These are phyloP conservation scores for Gallinago paraguaiae DNA, from an alignment of 2,113 vertebrate species.

Conservation along the genomic window DNA sequence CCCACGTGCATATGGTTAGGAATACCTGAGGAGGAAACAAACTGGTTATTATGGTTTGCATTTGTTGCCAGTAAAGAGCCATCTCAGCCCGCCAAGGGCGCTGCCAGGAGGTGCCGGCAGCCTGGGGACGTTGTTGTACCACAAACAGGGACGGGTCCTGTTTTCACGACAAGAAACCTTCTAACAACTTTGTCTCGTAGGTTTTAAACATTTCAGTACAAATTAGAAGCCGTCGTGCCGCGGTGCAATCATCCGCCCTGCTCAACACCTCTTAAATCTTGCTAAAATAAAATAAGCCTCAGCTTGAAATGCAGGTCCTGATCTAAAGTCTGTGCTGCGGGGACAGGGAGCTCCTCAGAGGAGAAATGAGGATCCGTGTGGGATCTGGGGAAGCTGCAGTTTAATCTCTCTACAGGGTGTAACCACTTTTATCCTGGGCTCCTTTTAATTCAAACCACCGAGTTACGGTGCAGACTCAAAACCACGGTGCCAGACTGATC, in stretches of 20 bases:
- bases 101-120: background rate
- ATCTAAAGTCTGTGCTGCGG: background rate
- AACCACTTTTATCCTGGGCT: background rate
- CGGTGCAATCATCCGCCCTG: accelerated
- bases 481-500: background rate
- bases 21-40: constrained; percentile 74
- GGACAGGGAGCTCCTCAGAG: background rate
- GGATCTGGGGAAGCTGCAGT: background rate
- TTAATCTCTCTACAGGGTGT: background rate
- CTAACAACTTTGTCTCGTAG: background rate
- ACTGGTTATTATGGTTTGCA: background rate
- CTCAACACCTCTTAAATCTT: background rate
- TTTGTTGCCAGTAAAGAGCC: background rate
- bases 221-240: background rate
- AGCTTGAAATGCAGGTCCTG: background rate
- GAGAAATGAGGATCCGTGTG: background rate
- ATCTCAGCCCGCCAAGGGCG: background rate
- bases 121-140: background rate
- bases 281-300: background rate
- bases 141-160: background rate
- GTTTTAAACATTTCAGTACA: background rate
- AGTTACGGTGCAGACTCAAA: accelerated
- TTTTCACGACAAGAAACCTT: background rate
- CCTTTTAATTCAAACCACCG: background rate
- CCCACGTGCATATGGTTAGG: constrained; percentile 85